Percentiles rank a stretch among this genome's conserved stretches.
Conservation (phyloP, 2,888 invertebrate genomes). For the Quadriops clusia region DNA sequence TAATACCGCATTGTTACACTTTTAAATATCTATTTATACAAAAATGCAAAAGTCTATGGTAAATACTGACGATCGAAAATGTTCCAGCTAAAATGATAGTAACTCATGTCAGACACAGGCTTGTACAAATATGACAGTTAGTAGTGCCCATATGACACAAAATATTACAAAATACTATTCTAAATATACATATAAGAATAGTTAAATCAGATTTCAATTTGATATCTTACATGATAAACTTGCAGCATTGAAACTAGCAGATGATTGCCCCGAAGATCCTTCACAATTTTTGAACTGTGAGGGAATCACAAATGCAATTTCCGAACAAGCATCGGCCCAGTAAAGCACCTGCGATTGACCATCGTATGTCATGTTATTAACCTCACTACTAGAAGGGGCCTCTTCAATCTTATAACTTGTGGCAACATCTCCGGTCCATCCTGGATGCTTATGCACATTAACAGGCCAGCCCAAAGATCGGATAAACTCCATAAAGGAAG, state of each 20-base stretch:
- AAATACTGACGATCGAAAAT: no score
- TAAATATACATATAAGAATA: no score
- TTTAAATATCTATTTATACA: no score
- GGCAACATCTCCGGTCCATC: slow-evolving; percentile 81
- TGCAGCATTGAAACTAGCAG: slow-evolving; percentile 23
- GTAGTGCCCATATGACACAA: no score
- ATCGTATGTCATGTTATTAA: slow-evolving; percentile 45
- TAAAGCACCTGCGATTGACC: slow-evolving; percentile 79
- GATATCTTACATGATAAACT: slow-evolving; percentile 29
- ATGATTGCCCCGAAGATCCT: slow-evolving; percentile 18
- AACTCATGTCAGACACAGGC: no score
- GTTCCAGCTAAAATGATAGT: no score
- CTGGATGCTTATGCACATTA: slow-evolving; percentile 72
- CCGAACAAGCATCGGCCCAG: slow-evolving; percentile 91
- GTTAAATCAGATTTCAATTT: slow-evolving; percentile 7
- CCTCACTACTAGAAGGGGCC: slow-evolving; percentile 13
- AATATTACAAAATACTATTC: background rate
- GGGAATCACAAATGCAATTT: slow-evolving; percentile 92
- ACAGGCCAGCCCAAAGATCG: slow-evolving; percentile 82
- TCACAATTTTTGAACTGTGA: slow-evolving; percentile 32
- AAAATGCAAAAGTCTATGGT: no score
- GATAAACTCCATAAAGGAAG: slow-evolving; percentile 45
- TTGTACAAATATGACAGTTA: no score
- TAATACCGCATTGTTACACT: no score
- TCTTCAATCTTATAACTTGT: slow-evolving; percentile 60